These are phyloP conservation scores for Oncorhynchus clarkii DNA, from an alignment of 2,113 vertebrate genomes.

Conservation along the genomic window DNA sequence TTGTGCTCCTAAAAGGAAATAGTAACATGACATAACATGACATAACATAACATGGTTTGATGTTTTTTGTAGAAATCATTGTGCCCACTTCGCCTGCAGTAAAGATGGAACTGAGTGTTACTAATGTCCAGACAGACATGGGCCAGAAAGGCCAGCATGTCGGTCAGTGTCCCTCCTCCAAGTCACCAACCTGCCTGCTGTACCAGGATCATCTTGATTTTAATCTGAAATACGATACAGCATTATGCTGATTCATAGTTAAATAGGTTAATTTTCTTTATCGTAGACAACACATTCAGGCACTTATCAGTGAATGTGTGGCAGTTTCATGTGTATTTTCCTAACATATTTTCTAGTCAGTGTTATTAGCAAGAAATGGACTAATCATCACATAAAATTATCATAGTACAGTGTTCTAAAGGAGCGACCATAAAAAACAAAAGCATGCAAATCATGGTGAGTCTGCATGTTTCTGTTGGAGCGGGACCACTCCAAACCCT, in stretches of 20 bases:
- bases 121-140: background rate
- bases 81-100: background rate
- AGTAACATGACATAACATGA: no score
- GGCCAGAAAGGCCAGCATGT: background rate
- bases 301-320: no score
- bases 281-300: background rate
- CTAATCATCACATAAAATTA: no score
- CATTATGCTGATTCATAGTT: slow-evolving; percentile 35
- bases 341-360: background rate
- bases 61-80: background rate
- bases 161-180: background rate
- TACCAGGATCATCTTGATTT: background rate
- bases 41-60: background rate
- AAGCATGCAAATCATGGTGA: background rate
- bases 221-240: slow-evolving; percentile 35
- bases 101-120: no score
- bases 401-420: background rate
- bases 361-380: no score
- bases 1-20: background rate
- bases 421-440: background rate
- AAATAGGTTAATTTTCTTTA: background rate
- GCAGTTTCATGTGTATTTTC: no score
- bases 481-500: background rate
- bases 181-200: background rate
- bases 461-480: slow-evolving; percentile 6